Evolutionary conservation across 2,113 vertebrate genomes (phyloP), one percentile per base, ranked within the genome.

Genomic region (Lucifuga dentata): DNA sequence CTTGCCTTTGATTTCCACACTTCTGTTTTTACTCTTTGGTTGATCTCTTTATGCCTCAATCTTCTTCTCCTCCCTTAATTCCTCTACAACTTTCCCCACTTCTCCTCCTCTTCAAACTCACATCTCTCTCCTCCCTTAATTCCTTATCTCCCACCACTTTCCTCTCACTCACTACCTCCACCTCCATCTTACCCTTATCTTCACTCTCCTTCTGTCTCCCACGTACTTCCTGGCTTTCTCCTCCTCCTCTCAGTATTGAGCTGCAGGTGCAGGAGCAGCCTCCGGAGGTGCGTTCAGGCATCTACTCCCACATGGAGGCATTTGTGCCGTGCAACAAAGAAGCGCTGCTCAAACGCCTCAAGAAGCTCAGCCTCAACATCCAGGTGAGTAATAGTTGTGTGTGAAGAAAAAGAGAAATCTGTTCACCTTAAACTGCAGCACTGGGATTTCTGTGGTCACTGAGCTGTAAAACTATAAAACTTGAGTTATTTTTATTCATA

Each of bases 291-390:
- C 95, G 96, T 10, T 90, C 88, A 5, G 90, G 90, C 8, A 94
- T 99, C 49, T 99, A 99, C 79, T 91, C 94, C 2, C 96, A 99
- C 81, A 93, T 99, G 68, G 97, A 98, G 90, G 95, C 96, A 21
- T 98, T 99, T 45, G 95, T 99, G 73, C 97, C 97, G 1, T 99
- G 98, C 89, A 98, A 96, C 91, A 98, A 96, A 82, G 97, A 98
- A 81, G 95, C 95, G 1, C 92, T 99, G 73, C 95, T 99, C 64
- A 99, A 98, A 86, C 95, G 97, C 13, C 87, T 98, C 48, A 98
- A 96, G 91, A 99, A 99, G 87, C 86, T 99, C 38, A 97, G 98
- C 68, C 94, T 99, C 86, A 97, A 98, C 48, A 94, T 99, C 40
- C 98, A 99, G 96, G 97, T 98, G 91, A 90, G 49, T 44, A 36